Percentiles rank a stretch among this genome's conserved stretches.
Evolutionary conservation across 2,113 vertebrate species (phyloP).

Genomic region (Peromyscus californicus): DNA sequence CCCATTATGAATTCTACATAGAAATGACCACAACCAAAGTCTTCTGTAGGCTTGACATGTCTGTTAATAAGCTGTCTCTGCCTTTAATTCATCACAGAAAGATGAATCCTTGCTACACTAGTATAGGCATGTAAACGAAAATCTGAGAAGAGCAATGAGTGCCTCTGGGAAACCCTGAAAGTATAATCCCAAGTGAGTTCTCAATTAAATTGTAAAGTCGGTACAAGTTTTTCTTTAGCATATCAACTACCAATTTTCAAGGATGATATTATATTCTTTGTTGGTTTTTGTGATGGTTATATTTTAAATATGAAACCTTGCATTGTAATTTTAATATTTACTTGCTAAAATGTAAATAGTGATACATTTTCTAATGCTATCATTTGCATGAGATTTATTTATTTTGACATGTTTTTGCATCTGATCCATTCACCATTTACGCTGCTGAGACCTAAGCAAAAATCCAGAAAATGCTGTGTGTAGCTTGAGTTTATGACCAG

Average conservation of each 20-base stretch:
- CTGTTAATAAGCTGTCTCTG: background rate
- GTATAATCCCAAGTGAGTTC: background rate
- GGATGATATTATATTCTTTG: background rate
- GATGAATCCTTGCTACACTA: background rate
- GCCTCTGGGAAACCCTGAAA: background rate
- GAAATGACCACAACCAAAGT: background rate
- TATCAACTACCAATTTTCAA: background rate
- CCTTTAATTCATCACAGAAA: background rate
- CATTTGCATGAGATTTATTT: background rate
- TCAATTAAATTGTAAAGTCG: background rate
- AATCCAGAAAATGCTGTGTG: background rate
- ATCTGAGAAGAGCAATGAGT: background rate
- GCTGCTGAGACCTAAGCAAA: background rate
- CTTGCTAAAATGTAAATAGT: background rate
- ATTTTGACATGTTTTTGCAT: background rate
- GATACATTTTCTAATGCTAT: background rate
- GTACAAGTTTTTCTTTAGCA: background rate
- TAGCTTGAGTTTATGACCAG: background rate
- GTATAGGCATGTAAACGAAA: background rate
- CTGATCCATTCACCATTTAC: background rate
- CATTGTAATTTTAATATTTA: background rate
- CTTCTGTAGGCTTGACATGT: background rate
- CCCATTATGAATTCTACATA: background rate
- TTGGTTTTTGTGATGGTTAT: background rate
- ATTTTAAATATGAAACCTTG: background rate